Evolutionary conservation across 37 sponge, comb jelly and placozoan species (phyloP).

Genomic region (Aplysina aerophoba): DNA sequence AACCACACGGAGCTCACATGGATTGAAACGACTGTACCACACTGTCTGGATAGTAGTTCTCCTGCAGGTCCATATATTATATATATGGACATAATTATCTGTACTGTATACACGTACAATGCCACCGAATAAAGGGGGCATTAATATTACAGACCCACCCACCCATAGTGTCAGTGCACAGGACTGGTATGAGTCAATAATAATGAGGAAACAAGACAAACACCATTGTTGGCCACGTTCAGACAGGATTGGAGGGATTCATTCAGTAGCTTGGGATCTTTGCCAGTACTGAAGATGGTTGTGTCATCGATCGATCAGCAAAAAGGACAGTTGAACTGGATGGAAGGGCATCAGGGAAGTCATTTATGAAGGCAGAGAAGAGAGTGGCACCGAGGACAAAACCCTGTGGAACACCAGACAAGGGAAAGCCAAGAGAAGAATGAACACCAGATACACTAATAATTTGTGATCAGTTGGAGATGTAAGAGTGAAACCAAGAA

Average conservation of each 20-base stretch:
- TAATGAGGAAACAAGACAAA: too few relatives aligned
- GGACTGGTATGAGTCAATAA: too few relatives aligned
- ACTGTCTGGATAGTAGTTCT: too few relatives aligned
- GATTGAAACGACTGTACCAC: too few relatives aligned
- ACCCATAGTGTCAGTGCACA: too few relatives aligned
- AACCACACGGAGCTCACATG: too few relatives aligned
- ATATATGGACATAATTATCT: too few relatives aligned
- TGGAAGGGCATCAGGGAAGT: conserved; percentile 20
- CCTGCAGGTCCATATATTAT: too few relatives aligned
- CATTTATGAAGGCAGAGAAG: conserved; percentile 17
- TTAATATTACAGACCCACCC: too few relatives aligned
- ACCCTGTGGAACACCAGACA: conserved; percentile 27
- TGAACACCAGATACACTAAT: conserved; percentile 13
- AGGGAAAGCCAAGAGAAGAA: conserved; percentile 17
- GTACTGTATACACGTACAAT: too few relatives aligned
- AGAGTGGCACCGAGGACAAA: conserved; percentile 19
- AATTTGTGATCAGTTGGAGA: conserved; percentile 6
- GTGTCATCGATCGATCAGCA: conserved; percentile 26
- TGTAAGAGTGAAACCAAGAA: conserved; percentile 32
- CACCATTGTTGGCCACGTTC: not conserved
- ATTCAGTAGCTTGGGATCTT: conserved; percentile 16
- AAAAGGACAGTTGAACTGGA: conserved; percentile 26
- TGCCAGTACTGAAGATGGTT: conserved; percentile 21
- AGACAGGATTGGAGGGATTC: not conserved
- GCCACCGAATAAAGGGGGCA: too few relatives aligned